These are phyloP conservation scores for Harpegnathos saltator DNA, from an alignment of 1,140 invertebrate genomes.

Conservation along the genomic window DNA sequence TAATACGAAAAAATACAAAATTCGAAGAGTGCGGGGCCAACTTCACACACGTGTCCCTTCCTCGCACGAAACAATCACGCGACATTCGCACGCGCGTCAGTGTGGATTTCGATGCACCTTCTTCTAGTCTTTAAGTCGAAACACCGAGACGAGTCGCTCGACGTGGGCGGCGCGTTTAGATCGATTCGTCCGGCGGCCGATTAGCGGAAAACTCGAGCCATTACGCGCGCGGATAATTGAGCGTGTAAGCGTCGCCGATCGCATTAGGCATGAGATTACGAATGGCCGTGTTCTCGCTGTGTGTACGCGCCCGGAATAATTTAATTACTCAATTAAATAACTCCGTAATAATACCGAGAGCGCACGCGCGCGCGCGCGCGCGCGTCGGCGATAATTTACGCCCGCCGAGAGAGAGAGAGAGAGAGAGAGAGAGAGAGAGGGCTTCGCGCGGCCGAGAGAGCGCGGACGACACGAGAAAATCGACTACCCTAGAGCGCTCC, in stretches of 20 bases:
- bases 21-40: too few species aligned
- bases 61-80: too few species aligned
- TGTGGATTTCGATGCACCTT: too few species aligned
- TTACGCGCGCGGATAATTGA: constrained; percentile 4
- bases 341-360: not conserved
- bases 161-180: constrained; percentile 38
- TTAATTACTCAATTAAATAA: constrained; percentile 53
- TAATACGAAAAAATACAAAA: too few species aligned
- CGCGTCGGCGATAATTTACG: constrained; percentile 33
- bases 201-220: not conserved
- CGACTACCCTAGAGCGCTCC: constrained; percentile 18
- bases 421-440: too few species aligned
- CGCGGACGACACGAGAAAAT: constrained; percentile 42
- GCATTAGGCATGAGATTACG: not conserved
- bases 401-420: too few species aligned
- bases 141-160: constrained; percentile 24
- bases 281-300: not conserved
- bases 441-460: constrained; percentile 15
- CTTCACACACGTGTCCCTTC: too few species aligned
- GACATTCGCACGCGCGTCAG: too few species aligned
- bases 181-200: not conserved
- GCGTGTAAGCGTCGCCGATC: not conserved
- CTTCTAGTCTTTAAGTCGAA: too few species aligned
- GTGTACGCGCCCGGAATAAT: not conserved
- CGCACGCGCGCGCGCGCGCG: not conserved